These are phyloP conservation scores for Polyodon spathula DNA, from an alignment of 2,113 vertebrate species.

Conservation along the genomic window DNA sequence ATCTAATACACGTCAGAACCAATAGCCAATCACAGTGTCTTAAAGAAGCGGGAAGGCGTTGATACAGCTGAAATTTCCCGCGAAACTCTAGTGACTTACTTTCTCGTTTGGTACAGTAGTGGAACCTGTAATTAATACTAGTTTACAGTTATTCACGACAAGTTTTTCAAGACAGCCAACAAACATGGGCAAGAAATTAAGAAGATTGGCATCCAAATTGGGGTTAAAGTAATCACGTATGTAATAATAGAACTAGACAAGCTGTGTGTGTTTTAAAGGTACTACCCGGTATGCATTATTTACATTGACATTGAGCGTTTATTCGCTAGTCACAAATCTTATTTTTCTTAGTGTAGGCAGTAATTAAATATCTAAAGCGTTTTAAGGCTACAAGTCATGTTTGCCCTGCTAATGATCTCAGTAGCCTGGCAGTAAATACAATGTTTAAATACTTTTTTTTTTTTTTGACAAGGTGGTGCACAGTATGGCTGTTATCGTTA, in stretches of 20 bases:
- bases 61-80: conserved; percentile 31
- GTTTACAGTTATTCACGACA: background rate
- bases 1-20: background rate
- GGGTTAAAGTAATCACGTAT: conserved; percentile 51
- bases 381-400: too few relatives aligned
- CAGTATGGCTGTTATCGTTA: too few relatives aligned
- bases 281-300: background rate
- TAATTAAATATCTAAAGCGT: too few relatives aligned
- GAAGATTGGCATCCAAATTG: conserved; percentile 42
- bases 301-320: too few relatives aligned
- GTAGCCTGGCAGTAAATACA: too few relatives aligned
- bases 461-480: too few relatives aligned
- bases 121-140: background rate
- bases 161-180: background rate
- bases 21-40: too few relatives aligned
- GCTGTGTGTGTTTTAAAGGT: background rate
- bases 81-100: conserved; percentile 14
- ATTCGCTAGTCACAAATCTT: too few relatives aligned
- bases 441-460: too few relatives aligned
- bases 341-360: too few relatives aligned
- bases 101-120: background rate
- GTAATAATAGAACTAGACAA: background rate
- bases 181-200: conserved; percentile 43
- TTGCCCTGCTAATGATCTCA: too few relatives aligned
- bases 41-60: too few relatives aligned